Base-by-base conservation (phyloP, 1,140 invertebrate genomes). In the Drosophila punjabiensis region DNA sequence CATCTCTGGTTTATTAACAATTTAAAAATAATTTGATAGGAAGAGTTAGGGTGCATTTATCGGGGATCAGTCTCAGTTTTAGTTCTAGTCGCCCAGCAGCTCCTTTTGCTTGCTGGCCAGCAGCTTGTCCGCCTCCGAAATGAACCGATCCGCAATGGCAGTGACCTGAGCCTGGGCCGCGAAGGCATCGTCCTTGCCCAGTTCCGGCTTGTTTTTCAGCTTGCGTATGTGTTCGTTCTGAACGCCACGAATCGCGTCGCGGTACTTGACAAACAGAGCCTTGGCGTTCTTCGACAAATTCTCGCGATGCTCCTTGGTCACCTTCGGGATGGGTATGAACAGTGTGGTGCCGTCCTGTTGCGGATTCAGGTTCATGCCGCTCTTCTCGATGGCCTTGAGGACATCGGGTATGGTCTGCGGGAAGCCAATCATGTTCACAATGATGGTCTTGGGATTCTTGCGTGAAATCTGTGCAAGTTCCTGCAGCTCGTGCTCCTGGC, bases 321-420 rank as follows among this genome's bases (percentile, higher is more conserved):
- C 96, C 93, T 98, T 98, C 13, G 98, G 98, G 77, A 98, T 95
- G 37, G 97, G 96, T 61, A 99, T 94, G 94, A 96, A 98, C 48
- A 99, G 93, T 3, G 96, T 97, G 16, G 97, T 98, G 37, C 98
- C 98, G 93, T 99, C 98, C 93, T 98, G 97, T 92, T 99, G 98
- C 1, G 98, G 98, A 94, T 98, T 99, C 32, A 99, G 94, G 93
- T 98, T 98, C 94, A 99, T 96, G 55, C 97, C 97, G 74, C 97
- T 98, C 47, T 95, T 95, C 32, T 94, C 81, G 32, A 99, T 95
- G 7, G 96, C 95, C 81, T 96, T 95, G 24, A 98, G 76, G 13
- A 97, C 96, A 79, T 95, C 94, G 48, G 96, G 96, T 79, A 98
- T 96, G 9, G 96, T 96, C 95, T 98, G 97, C 10, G 98, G 98